A percentile compares a stretch with the other conserved stretches of the same genome.
phyloP scores from a whole-genome alignment of 2,888 invertebrate species.

The Torymus texanus region DNA sequence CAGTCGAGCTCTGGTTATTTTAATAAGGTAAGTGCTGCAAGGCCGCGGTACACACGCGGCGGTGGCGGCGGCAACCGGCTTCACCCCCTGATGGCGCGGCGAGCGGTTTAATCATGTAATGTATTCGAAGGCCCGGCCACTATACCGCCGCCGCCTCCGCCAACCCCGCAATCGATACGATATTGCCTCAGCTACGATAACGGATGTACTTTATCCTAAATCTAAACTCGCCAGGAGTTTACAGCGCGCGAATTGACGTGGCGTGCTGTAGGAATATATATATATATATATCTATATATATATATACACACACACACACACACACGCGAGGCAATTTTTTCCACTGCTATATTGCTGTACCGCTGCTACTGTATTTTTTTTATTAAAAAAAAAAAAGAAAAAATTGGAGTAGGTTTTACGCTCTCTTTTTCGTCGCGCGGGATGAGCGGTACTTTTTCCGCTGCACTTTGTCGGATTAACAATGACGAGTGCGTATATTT shows the following conservation, averaged over 20 bases:
- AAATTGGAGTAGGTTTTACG: too few species aligned
- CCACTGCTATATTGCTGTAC: too few species aligned
- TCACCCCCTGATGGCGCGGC: slow-evolving; percentile 62
- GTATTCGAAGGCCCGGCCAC: slow-evolving; percentile 71
- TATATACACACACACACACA: too few species aligned
- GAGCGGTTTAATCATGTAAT: slow-evolving; percentile 75
- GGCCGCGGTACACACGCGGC: slow-evolving; percentile 62
- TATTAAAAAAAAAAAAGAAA: neutral
- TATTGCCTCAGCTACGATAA: slow-evolving; percentile 71
- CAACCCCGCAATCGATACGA: slow-evolving; percentile 72
- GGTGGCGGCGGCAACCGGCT: slow-evolving; percentile 53
- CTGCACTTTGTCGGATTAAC: too few species aligned
- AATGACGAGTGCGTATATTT: too few species aligned
- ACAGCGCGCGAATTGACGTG: neutral
- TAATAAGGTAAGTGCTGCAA: slow-evolving; percentile 76
- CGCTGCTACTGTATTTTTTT: neutral
- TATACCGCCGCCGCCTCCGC: neutral
- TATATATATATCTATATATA: too few species aligned
- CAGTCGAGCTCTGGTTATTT: slow-evolving; percentile 70
- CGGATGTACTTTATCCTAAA: slow-evolving; percentile 68
- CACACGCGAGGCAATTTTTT: neutral
- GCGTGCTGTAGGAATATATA: too few species aligned
- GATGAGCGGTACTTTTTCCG: too few species aligned
- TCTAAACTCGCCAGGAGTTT: slow-evolving; percentile 59
- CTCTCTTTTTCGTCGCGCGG: too few species aligned